phyloP scores from a whole-genome alignment of 2,797 vertebrate genomes.

The Danio choprae region DNA sequence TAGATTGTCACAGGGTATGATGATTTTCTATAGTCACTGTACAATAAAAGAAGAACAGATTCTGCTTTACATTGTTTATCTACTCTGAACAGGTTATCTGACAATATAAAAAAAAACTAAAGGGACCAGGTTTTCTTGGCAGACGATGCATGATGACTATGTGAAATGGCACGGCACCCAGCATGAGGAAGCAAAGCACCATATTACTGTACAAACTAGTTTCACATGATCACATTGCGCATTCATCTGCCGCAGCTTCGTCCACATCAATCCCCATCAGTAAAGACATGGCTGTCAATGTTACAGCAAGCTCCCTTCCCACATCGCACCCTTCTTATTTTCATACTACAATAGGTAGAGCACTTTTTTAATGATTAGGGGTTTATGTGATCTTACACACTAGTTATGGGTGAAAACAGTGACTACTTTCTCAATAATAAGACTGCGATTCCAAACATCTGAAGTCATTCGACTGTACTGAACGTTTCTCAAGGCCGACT shows the following conservation, averaged over 20 bases:
- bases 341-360: constrained; percentile 23
- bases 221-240: constrained; percentile 37
- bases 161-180: neutral
- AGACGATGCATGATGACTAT: neutral
- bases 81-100: neutral
- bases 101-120: neutral
- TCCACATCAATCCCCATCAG: constrained; percentile 45
- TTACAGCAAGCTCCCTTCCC: constrained; percentile 40
- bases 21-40: no score
- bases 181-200: constrained; percentile 16
- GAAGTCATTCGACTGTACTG: constrained; percentile 74
- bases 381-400: constrained; percentile 15
- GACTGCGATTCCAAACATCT: constrained; percentile 74
- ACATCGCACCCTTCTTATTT: constrained; percentile 46
- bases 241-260: constrained; percentile 36
- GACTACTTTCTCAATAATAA: constrained; percentile 76
- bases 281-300: constrained; percentile 26
- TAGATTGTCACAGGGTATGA: no score
- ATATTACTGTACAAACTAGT: constrained; percentile 35
- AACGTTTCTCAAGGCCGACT: constrained; percentile 50
- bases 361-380: neutral
- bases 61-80: neutral
- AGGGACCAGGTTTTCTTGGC: neutral
- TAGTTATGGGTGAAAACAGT: constrained; percentile 11
- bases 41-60: neutral